Evolutionary conservation across 2,113 vertebrate species (phyloP).

Genomic region (Telmatochromis sp.): DNA sequence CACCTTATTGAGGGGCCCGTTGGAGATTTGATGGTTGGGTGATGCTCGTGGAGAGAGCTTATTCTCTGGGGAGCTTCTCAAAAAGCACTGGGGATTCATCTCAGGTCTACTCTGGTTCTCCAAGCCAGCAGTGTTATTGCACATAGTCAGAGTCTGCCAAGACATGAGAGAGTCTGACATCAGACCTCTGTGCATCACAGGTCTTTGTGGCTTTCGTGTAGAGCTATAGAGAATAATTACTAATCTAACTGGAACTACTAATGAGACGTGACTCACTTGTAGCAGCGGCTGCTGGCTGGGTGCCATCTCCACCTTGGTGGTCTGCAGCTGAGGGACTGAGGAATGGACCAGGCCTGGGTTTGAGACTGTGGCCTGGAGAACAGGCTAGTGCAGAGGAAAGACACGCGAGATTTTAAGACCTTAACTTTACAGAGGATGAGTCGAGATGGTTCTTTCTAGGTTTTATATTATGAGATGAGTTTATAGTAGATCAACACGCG

Average conservation of each 20-base stretch:
- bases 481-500: not conserved
- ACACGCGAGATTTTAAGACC: not conserved
- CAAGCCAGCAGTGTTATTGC: slow-evolving; percentile 58
- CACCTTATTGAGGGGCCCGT: slow-evolving; percentile 85
- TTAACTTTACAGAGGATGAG: not conserved
- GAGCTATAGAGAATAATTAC: not conserved
- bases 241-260: not conserved
- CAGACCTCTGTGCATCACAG: not conserved
- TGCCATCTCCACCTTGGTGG: slow-evolving; percentile 66
- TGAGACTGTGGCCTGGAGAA: slow-evolving; percentile 71
- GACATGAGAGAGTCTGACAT: not conserved
- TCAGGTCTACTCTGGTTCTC: slow-evolving; percentile 72
- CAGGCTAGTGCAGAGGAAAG: not conserved
- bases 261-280: slow-evolving; percentile 73
- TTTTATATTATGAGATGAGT: not conserved
- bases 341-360: slow-evolving; percentile 71
- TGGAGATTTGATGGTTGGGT: slow-evolving; percentile 71
- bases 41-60: slow-evolving; percentile 59
- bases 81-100: slow-evolving; percentile 74
- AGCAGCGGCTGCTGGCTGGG: slow-evolving; percentile 67
- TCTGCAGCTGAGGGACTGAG: slow-evolving; percentile 67
- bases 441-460: not conserved
- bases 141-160: slow-evolving; percentile 79
- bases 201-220: not conserved
- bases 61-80: slow-evolving; percentile 69